Conservation (phyloP, 2,888 invertebrate species). For the Hedya salicella region DNA sequence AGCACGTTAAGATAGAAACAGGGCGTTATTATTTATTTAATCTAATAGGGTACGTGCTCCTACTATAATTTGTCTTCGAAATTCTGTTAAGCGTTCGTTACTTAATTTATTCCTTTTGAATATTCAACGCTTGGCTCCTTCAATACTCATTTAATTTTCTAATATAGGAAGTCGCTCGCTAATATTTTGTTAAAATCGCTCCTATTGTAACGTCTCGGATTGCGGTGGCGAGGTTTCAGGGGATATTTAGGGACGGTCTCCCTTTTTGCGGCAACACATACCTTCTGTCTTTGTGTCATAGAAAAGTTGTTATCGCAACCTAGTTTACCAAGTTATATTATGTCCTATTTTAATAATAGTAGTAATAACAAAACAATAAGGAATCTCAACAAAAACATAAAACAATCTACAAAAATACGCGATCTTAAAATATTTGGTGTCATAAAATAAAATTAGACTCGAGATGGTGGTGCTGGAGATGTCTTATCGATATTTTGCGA, state of each 20-base stretch:
- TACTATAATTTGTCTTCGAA: constrained; percentile 65
- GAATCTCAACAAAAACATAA: too few species aligned
- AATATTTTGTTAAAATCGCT: constrained; percentile 76
- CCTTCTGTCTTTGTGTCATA: not conserved
- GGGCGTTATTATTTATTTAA: constrained; percentile 42
- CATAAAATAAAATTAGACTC: too few species aligned
- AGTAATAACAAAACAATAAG: too few species aligned
- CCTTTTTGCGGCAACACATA: not conserved
- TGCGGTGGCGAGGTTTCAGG: constrained; percentile 55
- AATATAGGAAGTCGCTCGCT: constrained; percentile 74
- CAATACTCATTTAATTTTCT: constrained; percentile 79
- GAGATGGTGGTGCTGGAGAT: too few species aligned
- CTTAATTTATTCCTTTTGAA: constrained; percentile 81
- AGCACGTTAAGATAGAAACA: constrained; percentile 23
- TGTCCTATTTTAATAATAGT: too few species aligned
- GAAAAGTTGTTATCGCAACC: not conserved
- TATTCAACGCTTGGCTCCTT: constrained; percentile 78
- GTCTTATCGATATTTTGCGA: too few species aligned
- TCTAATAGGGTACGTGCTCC: constrained; percentile 47
- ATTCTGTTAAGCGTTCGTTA: constrained; percentile 60
- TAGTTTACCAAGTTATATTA: too few species aligned
- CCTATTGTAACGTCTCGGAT: constrained; percentile 59
- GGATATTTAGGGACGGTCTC: constrained; percentile 1
- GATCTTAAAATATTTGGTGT: too few species aligned
- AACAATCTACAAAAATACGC: too few species aligned